Percentiles rank a stretch among this genome's conserved stretches.
These are phyloP conservation scores for Apeira syringaria DNA, from an alignment of 2,888 invertebrate genomes.

Conservation along the genomic window DNA sequence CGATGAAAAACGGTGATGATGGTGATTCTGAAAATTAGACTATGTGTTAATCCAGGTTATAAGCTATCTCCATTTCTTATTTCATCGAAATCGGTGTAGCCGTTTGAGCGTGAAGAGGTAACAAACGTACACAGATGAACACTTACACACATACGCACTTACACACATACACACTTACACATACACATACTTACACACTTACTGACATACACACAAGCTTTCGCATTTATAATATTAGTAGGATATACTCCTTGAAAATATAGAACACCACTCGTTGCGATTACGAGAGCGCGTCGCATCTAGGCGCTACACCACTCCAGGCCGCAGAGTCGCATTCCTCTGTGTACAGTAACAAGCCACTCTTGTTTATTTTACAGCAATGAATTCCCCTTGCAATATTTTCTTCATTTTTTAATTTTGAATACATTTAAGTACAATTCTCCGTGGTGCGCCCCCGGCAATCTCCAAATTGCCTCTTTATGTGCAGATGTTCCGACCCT, in stretches of 20 bases:
- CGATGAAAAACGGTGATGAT: too few relatives aligned
- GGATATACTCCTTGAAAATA: neutral
- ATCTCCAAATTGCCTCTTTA: conserved; percentile 84
- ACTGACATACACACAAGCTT: too few relatives aligned
- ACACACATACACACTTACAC: too few relatives aligned
- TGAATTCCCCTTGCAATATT: conserved; percentile 76
- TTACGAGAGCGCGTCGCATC: conserved; percentile 6
- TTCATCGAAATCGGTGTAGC: too few relatives aligned
- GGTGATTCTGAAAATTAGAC: too few relatives aligned
- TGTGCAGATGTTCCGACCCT: conserved; percentile 82
- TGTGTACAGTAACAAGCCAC: conserved; percentile 66
- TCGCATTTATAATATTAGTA: too few relatives aligned
- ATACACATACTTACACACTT: too few relatives aligned
- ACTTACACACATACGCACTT: too few relatives aligned
- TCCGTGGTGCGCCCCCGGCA: conserved; percentile 79
- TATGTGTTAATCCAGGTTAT: too few relatives aligned
- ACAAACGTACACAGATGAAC: too few relatives aligned
- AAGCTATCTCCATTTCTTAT: too few relatives aligned
- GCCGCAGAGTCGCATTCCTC: conserved; percentile 25
- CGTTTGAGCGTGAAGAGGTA: too few relatives aligned
- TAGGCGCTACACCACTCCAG: conserved; percentile 16
- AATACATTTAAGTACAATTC: conserved; percentile 82
- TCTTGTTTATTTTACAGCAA: conserved; percentile 80
- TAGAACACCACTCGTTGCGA: conserved; percentile 16
- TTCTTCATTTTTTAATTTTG: conserved; percentile 79